A percentile compares a stretch with the other conserved stretches of the same genome.
Evolutionary conservation across 1,140 invertebrate genomes (phyloP).

Genomic region (Phthorimaea operculella): DNA sequence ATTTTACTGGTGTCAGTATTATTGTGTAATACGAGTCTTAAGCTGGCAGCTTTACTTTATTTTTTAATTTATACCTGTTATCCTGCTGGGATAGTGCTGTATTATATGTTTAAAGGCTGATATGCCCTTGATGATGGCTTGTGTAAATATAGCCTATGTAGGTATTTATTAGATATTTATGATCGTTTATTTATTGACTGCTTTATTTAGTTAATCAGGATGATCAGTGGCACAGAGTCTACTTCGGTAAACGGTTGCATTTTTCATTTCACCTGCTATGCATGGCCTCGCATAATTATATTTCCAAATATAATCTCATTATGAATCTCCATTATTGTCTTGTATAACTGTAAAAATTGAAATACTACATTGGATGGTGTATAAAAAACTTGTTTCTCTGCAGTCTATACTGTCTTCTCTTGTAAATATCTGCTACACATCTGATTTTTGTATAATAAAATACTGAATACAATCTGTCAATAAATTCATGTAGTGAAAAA

Average conservation of each 20-base stretch:
- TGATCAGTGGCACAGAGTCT: constrained; percentile 46
- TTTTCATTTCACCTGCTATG: constrained; percentile 56
- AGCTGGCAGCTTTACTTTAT: constrained; percentile 63
- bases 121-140: constrained; percentile 54
- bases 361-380: constrained; percentile 61
- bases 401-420: constrained; percentile 18
- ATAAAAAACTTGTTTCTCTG: constrained; percentile 37
- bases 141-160: constrained; percentile 66
- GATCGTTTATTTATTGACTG: constrained; percentile 68
- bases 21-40: constrained; percentile 64
- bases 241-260: constrained; percentile 57
- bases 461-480: background rate
- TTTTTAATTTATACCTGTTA: constrained; percentile 64
- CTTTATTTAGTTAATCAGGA: constrained; percentile 62
- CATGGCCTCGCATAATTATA: constrained; percentile 53
- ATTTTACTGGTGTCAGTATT: constrained; percentile 66
- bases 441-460: background rate
- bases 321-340: constrained; percentile 50
- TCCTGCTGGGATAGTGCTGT: constrained; percentile 61
- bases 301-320: constrained; percentile 59
- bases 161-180: constrained; percentile 69
- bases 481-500: background rate
- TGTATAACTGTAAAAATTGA: constrained; percentile 49
- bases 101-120: constrained; percentile 64
- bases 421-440: background rate